Evolutionary conservation across 1,140 invertebrate species (phyloP), one percentile per base, ranked within the genome.

Genomic region (Drosophila kohkoa): DNA sequence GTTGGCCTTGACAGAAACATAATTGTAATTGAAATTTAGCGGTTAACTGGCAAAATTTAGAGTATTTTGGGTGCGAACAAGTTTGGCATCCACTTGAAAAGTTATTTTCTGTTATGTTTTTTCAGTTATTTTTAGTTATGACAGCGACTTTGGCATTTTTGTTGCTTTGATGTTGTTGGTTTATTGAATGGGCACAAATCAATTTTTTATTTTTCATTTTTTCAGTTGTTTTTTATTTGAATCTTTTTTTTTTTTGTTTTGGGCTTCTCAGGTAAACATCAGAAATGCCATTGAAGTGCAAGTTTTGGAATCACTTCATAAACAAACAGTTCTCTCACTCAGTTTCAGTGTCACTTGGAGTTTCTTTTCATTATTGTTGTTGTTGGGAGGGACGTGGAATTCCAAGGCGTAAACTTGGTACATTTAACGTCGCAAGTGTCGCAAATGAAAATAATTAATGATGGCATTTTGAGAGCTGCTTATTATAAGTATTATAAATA

Each of bases 371-470:
- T 10, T 3, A 10, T 38, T 38, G 35, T 38, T 69, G 35, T 38
- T 69, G 32, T 25, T 57, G 16, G 45, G 13, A 57, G 51, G 64
- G 41, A 67, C 38, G 10, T 63, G 41, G 35, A 51, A 65, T 72
- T 16, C 62, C 60, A 72, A 65, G 54, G 45, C 62, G 52, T 57
- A 57, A 58, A 62, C 60, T 63, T 35, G 54, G 54, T 45, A 59
- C 66, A 75, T 62, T 59, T 70, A 63, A 28, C 58, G 51, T 68
- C 81, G 8, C 35, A 80, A 68, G 51, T 74, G 69, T 62, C 30
- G 35, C 66, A 35, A 45, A 57, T 67, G 73, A 63, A 73, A 67
- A 76, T 88, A 87, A 87, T 88, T 82, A 88, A 82, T 88, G 83
- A 80, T 83, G 80, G 30, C 30, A 82, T 69, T 60, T 71, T 62